A percentile compares a stretch with the other conserved stretches of the same genome.
phyloP scores from a whole-genome alignment of 2,888 invertebrate species.

The Erebia ligea region DNA sequence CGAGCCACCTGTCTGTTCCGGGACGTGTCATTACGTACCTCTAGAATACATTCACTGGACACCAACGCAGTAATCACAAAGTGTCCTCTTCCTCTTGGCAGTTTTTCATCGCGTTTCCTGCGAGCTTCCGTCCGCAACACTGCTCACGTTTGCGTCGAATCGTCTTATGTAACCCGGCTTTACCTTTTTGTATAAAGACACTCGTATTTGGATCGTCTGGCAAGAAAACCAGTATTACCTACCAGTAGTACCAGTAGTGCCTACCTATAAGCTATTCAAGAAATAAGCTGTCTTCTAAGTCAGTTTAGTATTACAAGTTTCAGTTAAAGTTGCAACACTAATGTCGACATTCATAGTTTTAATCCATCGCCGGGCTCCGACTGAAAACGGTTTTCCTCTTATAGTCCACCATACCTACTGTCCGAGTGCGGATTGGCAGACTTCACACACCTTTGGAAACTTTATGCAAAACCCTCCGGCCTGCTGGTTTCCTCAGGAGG shows the following conservation, averaged over 20 bases:
- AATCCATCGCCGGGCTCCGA: too few species aligned
- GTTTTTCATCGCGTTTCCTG: conserved; percentile 59
- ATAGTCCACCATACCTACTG: too few species aligned
- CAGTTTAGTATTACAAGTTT: background rate
- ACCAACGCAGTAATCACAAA: conserved; percentile 65
- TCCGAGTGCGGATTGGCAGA: too few species aligned
- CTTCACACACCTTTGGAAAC: too few species aligned
- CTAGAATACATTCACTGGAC: conserved; percentile 68
- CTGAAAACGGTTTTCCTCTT: too few species aligned
- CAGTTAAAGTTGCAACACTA: background rate
- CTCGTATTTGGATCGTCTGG: conserved; percentile 21
- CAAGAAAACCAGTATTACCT: conserved; percentile 25
- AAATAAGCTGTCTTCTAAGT: background rate
- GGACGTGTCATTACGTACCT: conserved; percentile 64
- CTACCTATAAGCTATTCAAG: background rate
- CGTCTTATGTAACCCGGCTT: conserved; percentile 32
- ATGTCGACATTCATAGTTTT: background rate
- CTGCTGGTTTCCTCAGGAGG: too few species aligned
- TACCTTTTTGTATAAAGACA: conserved; percentile 23
- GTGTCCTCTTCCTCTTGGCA: conserved; percentile 62
- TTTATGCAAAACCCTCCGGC: too few species aligned
- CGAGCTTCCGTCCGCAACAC: conserved; percentile 43
- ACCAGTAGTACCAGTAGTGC: conserved; percentile 19
- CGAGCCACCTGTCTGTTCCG: conserved; percentile 71
- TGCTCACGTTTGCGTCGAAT: conserved; percentile 15